These are phyloP conservation scores for Drosophila melanosoma DNA, from an alignment of 2,888 invertebrate genomes.

Conservation along the genomic window DNA sequence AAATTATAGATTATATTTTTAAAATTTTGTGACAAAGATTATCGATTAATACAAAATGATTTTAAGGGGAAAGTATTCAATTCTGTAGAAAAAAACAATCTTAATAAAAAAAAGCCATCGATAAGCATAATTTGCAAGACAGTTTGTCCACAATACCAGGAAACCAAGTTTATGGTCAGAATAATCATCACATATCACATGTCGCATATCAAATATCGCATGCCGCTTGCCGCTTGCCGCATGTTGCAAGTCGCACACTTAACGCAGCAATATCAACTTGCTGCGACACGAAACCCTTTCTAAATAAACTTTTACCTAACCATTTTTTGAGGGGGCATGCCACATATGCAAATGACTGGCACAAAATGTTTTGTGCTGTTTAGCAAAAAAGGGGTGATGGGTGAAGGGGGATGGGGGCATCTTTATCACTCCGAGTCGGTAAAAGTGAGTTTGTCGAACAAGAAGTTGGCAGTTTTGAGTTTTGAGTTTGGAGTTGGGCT, in stretches of 20 bases:
- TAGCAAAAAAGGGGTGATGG: conserved; percentile 16
- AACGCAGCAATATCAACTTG: conserved; percentile 1
- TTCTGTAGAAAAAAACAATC: neutral
- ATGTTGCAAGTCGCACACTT: neutral
- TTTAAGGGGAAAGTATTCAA: neutral
- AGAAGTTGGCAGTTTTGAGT: neutral
- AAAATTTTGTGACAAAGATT: no score
- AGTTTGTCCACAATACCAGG: conserved; percentile 4
- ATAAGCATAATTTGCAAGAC: neutral
- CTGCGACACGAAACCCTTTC: conserved; percentile 23
- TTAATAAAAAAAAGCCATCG: neutral
- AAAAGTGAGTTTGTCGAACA: neutral
- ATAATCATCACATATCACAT: conserved; percentile 26
- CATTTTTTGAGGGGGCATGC: neutral
- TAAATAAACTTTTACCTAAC: conserved; percentile 12
- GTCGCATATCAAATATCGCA: neutral
- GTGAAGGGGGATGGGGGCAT: neutral
- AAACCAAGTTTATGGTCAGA: conserved; percentile 12
- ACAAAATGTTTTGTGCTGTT: conserved; percentile 58
- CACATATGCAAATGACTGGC: conserved; percentile 66
- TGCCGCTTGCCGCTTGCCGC: neutral
- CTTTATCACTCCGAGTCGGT: conserved; percentile 6
- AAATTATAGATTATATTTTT: no score
- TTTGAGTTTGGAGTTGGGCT: neutral
- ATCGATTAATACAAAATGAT: no score